Conservation (phyloP, 1,140 invertebrate species). For the Drosophila mauritiana region DNA sequence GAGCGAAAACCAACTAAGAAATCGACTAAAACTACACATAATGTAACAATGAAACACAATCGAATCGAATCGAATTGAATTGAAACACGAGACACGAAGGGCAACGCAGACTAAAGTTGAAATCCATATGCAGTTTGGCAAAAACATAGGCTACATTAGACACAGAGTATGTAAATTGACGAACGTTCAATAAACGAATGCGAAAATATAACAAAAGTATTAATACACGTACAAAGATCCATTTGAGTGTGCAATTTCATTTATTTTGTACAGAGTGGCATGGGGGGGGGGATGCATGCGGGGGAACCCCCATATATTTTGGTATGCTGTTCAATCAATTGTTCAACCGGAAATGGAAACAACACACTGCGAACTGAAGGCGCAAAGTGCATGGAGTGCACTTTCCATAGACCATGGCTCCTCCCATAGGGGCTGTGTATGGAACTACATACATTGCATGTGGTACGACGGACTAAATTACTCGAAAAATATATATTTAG, state of each 20-base stretch:
- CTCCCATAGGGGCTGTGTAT: constrained; percentile 50
- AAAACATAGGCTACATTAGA: constrained; percentile 57
- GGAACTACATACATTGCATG: constrained; percentile 1
- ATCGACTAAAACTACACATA: constrained; percentile 53
- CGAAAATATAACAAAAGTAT: constrained; percentile 46
- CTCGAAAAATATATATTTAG: constrained; percentile 47
- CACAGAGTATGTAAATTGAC: constrained; percentile 71
- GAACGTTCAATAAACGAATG: constrained; percentile 67
- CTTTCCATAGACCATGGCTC: constrained; percentile 26
- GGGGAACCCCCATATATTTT: background rate
- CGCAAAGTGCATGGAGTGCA: constrained; percentile 56
- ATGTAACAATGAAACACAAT: constrained; percentile 48
- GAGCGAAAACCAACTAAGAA: constrained; percentile 74
- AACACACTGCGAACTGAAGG: constrained; percentile 36
- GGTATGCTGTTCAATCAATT: constrained; percentile 52
- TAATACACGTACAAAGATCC: constrained; percentile 40
- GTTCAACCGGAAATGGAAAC: constrained; percentile 60
- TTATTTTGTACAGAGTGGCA: constrained; percentile 11
- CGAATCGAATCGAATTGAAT: constrained; percentile 36
- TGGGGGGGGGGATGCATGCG: background rate
- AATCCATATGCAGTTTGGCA: constrained; percentile 33
- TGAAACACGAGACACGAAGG: constrained; percentile 34
- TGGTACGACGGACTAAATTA: constrained; percentile 26
- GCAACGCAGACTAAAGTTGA: constrained; percentile 41
- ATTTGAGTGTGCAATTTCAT: constrained; percentile 48